Conservation (phyloP, 2,888 invertebrate species). For the Philopedon plagiatum region DNA sequence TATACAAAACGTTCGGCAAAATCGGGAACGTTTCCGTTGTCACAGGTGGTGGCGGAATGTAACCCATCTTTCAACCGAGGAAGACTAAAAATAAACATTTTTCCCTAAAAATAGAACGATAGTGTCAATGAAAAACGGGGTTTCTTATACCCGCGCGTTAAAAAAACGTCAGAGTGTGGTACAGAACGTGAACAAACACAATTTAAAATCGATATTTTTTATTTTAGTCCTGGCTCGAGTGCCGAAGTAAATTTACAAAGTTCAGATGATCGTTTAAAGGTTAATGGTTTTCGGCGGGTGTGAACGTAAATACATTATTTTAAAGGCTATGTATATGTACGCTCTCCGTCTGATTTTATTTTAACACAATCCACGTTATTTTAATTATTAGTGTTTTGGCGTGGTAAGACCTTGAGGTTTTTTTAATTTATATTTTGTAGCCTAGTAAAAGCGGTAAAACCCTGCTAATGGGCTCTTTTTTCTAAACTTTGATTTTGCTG, state of each 20-base stretch:
- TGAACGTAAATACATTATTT: neutral
- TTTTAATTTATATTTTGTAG: too few relatives aligned
- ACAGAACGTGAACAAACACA: constrained; percentile 20
- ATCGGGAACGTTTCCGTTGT: neutral
- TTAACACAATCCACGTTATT: neutral
- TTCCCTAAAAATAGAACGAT: constrained; percentile 16
- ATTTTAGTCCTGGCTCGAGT: constrained; percentile 31
- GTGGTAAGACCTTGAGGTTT: too few relatives aligned
- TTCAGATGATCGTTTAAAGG: constrained; percentile 34
- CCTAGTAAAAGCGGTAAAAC: too few relatives aligned
- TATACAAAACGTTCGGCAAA: too few relatives aligned
- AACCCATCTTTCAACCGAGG: neutral
- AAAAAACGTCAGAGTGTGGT: constrained; percentile 19
- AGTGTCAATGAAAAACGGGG: constrained; percentile 27
- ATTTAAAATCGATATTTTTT: constrained; percentile 37
- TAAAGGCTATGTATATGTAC: neutral
- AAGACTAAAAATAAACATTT: constrained; percentile 26
- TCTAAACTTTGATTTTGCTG: too few relatives aligned
- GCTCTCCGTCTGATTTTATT: neutral
- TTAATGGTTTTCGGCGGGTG: constrained; percentile 29
- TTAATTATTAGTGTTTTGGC: too few relatives aligned
- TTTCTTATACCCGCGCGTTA: constrained; percentile 4
- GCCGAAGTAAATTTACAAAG: constrained; percentile 21
- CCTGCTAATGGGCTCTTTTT: too few relatives aligned
- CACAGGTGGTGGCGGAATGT: constrained; percentile 11